A percentile compares a stretch with the other conserved stretches of the same genome.
These are phyloP conservation scores for Taurulus bubalis DNA, from an alignment of 2,113 vertebrate genomes.

Conservation along the genomic window DNA sequence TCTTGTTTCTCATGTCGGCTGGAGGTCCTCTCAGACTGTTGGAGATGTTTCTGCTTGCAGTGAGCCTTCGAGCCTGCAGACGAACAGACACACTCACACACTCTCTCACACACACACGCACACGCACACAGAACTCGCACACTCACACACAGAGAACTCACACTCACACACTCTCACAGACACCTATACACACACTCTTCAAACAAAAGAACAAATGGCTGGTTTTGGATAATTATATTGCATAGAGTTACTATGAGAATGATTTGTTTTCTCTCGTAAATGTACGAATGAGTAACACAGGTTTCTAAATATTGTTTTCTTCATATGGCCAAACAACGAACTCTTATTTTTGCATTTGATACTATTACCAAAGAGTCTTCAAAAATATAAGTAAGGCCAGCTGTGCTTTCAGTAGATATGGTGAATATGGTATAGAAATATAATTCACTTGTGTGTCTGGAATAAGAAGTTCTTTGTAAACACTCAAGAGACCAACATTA, in stretches of 20 bases:
- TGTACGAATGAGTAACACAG: neutral
- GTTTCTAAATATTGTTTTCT: neutral
- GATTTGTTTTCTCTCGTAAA: neutral
- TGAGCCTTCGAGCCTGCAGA: too few species aligned
- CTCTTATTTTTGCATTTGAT: neutral
- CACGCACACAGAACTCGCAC: neutral
- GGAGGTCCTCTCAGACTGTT: too few species aligned
- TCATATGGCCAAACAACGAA: neutral
- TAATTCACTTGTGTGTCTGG: neutral
- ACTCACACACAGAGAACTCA: neutral
- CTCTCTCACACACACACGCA: neutral
- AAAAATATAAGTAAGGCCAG: conserved; percentile 4
- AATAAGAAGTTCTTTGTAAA: conserved; percentile 9
- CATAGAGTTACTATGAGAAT: conserved; percentile 6
- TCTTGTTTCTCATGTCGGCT: too few species aligned
- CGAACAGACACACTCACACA: too few species aligned
- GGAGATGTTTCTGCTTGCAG: too few species aligned
- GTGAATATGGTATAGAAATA: neutral
- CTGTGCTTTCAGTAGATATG: conserved; percentile 8
- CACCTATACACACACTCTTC: conserved; percentile 10
- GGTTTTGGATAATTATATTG: neutral
- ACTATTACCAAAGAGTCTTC: neutral
- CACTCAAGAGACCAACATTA: neutral
- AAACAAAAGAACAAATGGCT: conserved; percentile 10
- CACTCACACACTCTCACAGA: neutral